phyloP scores from a whole-genome alignment of 1,140 invertebrate genomes.

The Brachionus asplanchnoidis region DNA sequence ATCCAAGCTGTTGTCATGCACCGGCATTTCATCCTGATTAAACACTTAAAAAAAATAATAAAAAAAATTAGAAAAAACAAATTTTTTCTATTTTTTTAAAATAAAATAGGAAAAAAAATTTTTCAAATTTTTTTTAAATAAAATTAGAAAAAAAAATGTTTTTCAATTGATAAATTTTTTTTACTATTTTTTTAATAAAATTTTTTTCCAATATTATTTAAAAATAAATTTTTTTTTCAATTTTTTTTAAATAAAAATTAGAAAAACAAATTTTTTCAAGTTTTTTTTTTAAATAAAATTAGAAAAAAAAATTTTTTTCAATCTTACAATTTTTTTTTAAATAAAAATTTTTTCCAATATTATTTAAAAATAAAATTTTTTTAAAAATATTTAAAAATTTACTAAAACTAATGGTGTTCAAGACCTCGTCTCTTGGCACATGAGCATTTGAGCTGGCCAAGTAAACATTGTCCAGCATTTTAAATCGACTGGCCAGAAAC shows the following conservation, averaged over 20 bases:
- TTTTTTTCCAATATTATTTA: too few species aligned
- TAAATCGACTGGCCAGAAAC: neutral
- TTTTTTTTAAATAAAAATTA: too few species aligned
- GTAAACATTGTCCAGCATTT: conserved; percentile 20
- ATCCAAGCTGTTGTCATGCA: conserved; percentile 50
- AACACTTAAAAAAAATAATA: conserved; percentile 20
- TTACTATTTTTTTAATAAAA: too few species aligned
- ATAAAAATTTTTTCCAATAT: neutral
- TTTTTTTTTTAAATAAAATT: too few species aligned
- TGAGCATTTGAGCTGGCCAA: conserved; percentile 1
- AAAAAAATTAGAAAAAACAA: neutral
- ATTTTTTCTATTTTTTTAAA: neutral
- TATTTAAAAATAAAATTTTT: neutral
- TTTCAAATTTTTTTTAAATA: too few species aligned
- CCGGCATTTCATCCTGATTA: conserved; percentile 46
- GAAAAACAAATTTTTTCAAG: too few species aligned
- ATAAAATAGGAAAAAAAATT: too few species aligned
- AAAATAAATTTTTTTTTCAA: too few species aligned
- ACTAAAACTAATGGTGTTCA: conserved; percentile 24
- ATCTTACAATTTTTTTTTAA: too few species aligned
- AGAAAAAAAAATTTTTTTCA: too few species aligned
- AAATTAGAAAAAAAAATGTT: too few species aligned
- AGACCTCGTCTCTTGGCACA: conserved; percentile 21
- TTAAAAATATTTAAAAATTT: neutral
- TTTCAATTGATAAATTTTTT: too few species aligned